These are phyloP conservation scores for Drosophila burlai DNA, from an alignment of 1,140 invertebrate species.

Conservation along the genomic window DNA sequence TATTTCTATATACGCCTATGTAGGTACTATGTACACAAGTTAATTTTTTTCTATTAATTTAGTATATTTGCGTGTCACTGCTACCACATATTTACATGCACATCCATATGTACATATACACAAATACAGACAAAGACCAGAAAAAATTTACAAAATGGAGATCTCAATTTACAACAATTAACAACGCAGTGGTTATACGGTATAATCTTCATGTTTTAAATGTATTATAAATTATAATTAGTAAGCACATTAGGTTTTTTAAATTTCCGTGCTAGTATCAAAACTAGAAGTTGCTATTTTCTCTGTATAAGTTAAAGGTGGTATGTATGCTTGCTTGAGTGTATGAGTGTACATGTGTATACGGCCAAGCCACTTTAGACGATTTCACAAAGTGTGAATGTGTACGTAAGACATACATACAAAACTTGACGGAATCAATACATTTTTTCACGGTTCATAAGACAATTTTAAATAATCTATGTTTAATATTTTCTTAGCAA, in stretches of 20 bases:
- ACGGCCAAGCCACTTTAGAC: slow-evolving; percentile 54
- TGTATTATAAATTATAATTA: background rate
- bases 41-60: slow-evolving; percentile 8
- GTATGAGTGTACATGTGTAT: slow-evolving; percentile 7
- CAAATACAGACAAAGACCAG: slow-evolving; percentile 21
- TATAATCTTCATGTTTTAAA: background rate
- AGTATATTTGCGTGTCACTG: slow-evolving; percentile 22
- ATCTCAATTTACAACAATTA: slow-evolving; percentile 2
- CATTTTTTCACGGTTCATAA: background rate
- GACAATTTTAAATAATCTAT: background rate
- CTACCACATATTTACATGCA: background rate
- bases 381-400: slow-evolving; percentile 61
- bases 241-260: background rate
- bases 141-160: slow-evolving; percentile 48
- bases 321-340: background rate
- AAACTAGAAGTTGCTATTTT: slow-evolving; percentile 26
- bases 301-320: slow-evolving; percentile 14
- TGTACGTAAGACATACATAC: slow-evolving; percentile 31
- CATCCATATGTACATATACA: slow-evolving; percentile 12
- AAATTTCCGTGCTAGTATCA: background rate
- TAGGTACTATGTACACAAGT: background rate
- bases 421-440: slow-evolving; percentile 11
- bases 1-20: background rate
- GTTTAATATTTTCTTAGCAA: background rate
- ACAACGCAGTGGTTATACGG: background rate